phyloP scores from a whole-genome alignment of 2,797 vertebrate species.

The Leucoraja ocellata region DNA sequence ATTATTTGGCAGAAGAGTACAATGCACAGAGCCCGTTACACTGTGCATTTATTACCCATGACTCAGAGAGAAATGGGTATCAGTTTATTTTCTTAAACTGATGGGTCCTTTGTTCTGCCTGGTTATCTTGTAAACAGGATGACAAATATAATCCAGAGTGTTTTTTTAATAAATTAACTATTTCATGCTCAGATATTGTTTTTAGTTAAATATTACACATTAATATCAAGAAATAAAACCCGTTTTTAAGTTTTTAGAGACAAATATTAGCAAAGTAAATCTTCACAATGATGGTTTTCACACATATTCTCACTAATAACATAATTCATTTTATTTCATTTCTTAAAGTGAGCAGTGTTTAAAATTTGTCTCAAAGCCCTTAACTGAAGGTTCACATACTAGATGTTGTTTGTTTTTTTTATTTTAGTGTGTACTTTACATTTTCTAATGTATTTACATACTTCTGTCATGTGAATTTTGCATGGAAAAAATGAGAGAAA shows the following conservation, averaged over 20 bases:
- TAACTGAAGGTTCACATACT: slow-evolving; percentile 67
- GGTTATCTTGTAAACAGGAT: background rate
- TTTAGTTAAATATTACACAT: slow-evolving; percentile 18
- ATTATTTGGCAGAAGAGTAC: background rate
- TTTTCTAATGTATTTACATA: slow-evolving; percentile 56
- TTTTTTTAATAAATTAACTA: background rate
- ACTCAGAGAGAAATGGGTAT: background rate
- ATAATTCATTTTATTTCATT: slow-evolving; percentile 62
- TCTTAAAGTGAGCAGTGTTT: slow-evolving; percentile 73
- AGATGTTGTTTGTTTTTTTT: slow-evolving; percentile 46
- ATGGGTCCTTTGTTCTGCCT: background rate
- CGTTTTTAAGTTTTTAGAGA: background rate
- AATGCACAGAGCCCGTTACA: background rate
- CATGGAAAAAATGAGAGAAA: slow-evolving; percentile 5
- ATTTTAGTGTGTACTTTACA: slow-evolving; percentile 51
- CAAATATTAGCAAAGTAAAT: slow-evolving; percentile 1
- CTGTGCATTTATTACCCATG: background rate
- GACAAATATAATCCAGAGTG: background rate
- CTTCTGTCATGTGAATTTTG: slow-evolving; percentile 38
- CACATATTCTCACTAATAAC: slow-evolving; percentile 36
- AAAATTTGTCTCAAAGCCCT: slow-evolving; percentile 74
- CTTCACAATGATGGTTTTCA: slow-evolving; percentile 31
- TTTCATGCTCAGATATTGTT: background rate
- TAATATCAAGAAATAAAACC: slow-evolving; percentile 23
- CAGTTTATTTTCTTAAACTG: background rate